Conservation (phyloP, 2,888 invertebrate species). For the Odontomyia ornata region DNA sequence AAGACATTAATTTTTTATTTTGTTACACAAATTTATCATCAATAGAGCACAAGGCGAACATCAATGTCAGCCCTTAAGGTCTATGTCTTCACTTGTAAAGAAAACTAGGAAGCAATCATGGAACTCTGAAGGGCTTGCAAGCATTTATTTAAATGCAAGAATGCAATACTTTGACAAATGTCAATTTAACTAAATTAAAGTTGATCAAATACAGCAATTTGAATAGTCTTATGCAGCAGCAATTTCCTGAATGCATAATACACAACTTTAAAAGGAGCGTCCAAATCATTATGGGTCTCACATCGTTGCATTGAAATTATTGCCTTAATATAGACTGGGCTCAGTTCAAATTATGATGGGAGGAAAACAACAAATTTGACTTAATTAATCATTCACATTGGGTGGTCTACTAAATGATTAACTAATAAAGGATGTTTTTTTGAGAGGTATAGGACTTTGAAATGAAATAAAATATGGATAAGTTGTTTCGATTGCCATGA, state of each 20-base stretch:
- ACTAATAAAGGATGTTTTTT: no score
- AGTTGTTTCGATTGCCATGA: no score
- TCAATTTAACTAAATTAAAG: slow-evolving; percentile 48
- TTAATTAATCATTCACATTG: no score
- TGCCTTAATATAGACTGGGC: no score
- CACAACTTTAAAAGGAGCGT: slow-evolving; percentile 9
- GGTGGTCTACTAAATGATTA: no score
- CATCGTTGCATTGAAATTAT: neutral
- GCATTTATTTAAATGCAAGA: neutral
- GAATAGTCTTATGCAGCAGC: slow-evolving; percentile 44
- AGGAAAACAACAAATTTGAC: no score
- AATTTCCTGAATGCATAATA: slow-evolving; percentile 29
- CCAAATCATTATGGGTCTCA: slow-evolving; percentile 1
- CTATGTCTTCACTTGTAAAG: neutral
- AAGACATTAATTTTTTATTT: no score
- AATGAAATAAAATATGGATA: no score
- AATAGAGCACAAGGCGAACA: neutral
- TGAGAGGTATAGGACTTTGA: no score
- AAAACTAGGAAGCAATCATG: neutral
- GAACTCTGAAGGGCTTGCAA: neutral
- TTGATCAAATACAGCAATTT: slow-evolving; percentile 48
- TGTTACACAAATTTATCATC: no score
- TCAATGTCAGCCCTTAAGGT: neutral
- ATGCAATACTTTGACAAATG: slow-evolving; percentile 29
- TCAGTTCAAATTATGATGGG: no score